Evolutionary conservation across 2,888 invertebrate species (phyloP), one percentile per base, ranked within the genome.

Genomic region (Eristalis pertinax): DNA sequence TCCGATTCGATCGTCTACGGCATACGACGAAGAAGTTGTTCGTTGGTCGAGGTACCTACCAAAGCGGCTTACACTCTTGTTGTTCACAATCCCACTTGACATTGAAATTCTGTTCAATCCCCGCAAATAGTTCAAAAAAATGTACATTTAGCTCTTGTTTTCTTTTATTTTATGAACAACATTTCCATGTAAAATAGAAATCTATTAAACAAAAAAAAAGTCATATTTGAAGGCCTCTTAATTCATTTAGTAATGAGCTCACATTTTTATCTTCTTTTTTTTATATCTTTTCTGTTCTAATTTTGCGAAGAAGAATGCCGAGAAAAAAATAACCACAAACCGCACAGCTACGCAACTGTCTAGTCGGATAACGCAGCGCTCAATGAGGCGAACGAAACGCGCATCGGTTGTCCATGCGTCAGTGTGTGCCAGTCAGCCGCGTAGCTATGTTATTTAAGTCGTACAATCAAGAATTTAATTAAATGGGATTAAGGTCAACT

Each of bases 261-360:
- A 64, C 13, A 68, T 62, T 58, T 69, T 69, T 69, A 32, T 22
- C 19, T 56, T 22, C 50, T 69, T 72, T 67, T 67, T 38, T 41
- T 32, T 76, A 78, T 29, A 41, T 58, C 70, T 64, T 72, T 78
- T 78, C 38, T 78, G 70, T 78, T 50, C 56, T 56, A 69, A 63
- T 63, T 77, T 72, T 65, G 70, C 41, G 56, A 22, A 64, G 58
- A 72, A 56, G 15, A 64, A 64, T 56, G 64, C 26, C 15, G 32
- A 32, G 32, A 63, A 56, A 70, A 35, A 64, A 63, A 35, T 32
- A 64, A 41, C 58, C 69, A 38, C 78, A 58, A 35, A 67, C n/a
- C 15, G 15, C 15, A 24, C 65, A 35, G 35, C 60, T 60, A 74
- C 50, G 50, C 50, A 50, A 50, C 19, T 50, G 50, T 74, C 64